Evolutionary conservation across 2,797 vertebrate genomes (phyloP).

Genomic region (Euphonia xanthogaster): DNA sequence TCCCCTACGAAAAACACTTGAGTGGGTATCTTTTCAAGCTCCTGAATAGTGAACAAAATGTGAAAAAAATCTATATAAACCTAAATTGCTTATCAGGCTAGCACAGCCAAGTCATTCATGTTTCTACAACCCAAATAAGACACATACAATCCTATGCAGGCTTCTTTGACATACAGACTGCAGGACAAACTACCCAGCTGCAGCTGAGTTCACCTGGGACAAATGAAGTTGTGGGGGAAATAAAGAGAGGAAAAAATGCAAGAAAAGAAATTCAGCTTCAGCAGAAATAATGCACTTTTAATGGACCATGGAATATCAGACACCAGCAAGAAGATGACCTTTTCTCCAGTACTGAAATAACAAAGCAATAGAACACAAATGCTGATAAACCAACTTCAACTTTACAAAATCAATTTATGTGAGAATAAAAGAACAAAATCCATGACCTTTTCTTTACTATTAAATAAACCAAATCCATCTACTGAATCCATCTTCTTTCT

Average conservation of each 20-base stretch:
- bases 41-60: background rate
- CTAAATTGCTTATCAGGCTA: background rate
- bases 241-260: background rate
- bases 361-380: background rate
- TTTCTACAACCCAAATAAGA: background rate
- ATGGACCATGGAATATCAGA: background rate
- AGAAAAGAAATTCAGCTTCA: background rate
- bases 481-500: constrained; percentile 9
- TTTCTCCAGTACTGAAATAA: constrained; percentile 30
- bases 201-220: background rate
- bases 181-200: background rate
- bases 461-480: constrained; percentile 41
- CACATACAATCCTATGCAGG: background rate
- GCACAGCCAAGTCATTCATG: background rate
- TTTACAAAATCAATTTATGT: constrained; percentile 32
- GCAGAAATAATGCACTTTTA: background rate
- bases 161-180: background rate
- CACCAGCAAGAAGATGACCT: constrained; percentile 17
- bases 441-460: constrained; percentile 48
- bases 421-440: constrained; percentile 44
- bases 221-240: background rate
- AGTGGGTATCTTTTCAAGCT: background rate
- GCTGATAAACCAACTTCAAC: constrained; percentile 30
- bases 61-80: background rate
- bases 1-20: background rate